Percentiles rank a stretch among this genome's conserved stretches.
Evolutionary conservation across 2,797 vertebrate species (phyloP).

Genomic region (Artibeus lituratus): DNA sequence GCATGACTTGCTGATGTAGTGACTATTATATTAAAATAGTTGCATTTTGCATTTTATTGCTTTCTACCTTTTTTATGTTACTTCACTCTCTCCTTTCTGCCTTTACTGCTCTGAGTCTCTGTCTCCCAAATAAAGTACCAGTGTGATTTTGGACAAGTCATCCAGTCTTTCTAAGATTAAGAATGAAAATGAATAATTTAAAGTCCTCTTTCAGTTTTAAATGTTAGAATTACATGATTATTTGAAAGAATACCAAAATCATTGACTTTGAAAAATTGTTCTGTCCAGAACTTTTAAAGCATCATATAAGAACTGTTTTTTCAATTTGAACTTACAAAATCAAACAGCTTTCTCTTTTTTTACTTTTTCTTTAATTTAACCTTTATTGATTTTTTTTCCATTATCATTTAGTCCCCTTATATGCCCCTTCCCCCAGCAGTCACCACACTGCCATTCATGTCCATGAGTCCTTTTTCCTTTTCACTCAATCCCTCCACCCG

Average conservation of each 20-base stretch:
- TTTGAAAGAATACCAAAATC: neutral
- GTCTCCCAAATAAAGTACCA: neutral
- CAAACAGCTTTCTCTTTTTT: neutral
- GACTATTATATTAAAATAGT: neutral
- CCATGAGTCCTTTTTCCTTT: too few species aligned
- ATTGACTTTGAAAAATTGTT: neutral
- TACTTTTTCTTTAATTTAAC: neutral
- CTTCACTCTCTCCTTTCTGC: neutral
- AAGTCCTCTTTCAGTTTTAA: neutral
- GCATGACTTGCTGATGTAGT: neutral
- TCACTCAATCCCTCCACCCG: too few species aligned
- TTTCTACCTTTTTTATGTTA: neutral
- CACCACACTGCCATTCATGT: too few species aligned
- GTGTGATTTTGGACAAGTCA: neutral
- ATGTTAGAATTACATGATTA: neutral
- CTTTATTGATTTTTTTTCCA: neutral
- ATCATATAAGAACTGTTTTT: neutral
- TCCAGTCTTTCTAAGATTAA: neutral
- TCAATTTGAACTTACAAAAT: neutral
- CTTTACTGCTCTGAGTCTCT: neutral
- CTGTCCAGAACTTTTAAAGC: neutral
- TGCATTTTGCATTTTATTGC: neutral
- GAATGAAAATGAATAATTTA: neutral
- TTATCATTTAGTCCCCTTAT: neutral
- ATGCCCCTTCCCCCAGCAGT: too few species aligned